Evolutionary conservation across 1,140 invertebrate species (phyloP).

Genomic region (Achroia grisella): DNA sequence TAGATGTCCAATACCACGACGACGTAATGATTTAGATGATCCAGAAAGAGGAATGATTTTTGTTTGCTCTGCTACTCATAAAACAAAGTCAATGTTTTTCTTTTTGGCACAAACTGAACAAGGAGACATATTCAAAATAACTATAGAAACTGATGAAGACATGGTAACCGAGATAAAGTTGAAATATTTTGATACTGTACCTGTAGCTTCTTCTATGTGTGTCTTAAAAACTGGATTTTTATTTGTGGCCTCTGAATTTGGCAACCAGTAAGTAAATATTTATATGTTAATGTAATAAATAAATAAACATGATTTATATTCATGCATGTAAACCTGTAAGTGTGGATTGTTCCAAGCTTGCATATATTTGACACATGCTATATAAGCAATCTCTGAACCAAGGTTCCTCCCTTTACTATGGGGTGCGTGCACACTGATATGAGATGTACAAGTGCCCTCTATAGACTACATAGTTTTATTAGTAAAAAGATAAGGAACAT

Average conservation of each 20-base stretch:
- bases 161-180: constrained; percentile 99
- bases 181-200: constrained; percentile 99
- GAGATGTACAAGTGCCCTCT: constrained; percentile 47
- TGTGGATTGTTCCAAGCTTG: constrained; percentile 28
- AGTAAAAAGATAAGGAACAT: background rate
- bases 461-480: too few species aligned
- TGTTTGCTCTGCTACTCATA: constrained; percentile 98
- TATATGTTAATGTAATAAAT: too few species aligned
- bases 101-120: constrained; percentile 94
- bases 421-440: constrained; percentile 70
- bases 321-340: constrained; percentile 45
- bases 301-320: too few species aligned
- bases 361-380: constrained; percentile 47
- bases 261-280: constrained; percentile 93
- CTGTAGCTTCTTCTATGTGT: constrained; percentile 96
- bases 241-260: constrained; percentile 99
- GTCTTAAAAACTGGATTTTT: constrained; percentile 99
- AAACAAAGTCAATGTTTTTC: constrained; percentile 99
- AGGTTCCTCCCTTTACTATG: constrained; percentile 63
- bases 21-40: constrained; percentile 99
- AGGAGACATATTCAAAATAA: constrained; percentile 99
- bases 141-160: constrained; percentile 97
- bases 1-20: constrained; percentile 96
- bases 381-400: constrained; percentile 70
- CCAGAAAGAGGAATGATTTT: constrained; percentile 99